Base-by-base conservation (phyloP, 1,140 invertebrate species). In the Eriosoma lanigerum region DNA sequence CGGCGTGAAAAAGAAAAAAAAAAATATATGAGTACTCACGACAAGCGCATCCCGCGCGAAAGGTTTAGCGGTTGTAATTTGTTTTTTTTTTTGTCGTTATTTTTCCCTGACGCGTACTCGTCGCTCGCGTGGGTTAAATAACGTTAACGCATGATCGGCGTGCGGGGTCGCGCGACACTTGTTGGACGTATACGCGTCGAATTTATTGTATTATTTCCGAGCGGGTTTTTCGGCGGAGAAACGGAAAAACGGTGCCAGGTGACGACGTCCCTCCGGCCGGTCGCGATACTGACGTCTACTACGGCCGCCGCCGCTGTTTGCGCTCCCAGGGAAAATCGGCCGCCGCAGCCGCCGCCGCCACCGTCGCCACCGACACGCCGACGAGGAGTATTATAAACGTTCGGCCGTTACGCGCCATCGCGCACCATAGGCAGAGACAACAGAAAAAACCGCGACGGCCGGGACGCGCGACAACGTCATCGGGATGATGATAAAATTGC, bases 311-410 rank as follows among this genome's bases (percentile, higher is more conserved):
- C 44, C 62, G 62, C 62, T 21, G 44, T 24, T 4, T 44, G 21
- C 17, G 44, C 44, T 70, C 66, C 66, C 66, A 70, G 66, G 66
- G 66, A 70, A 70, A 70, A 26, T 70, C 66, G 44, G 66, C 66
- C 24, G 44, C 66, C 66, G 44, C 44, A n/a, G 21, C 44, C n/a
- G 66, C 13, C 66, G 26, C 44, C 44, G 62, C 10, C 62, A 32
- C 62, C 29, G 32, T 12, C 60, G 60, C 29, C 29, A 19, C 17
- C 60, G 29, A 38, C 3, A 10, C 60, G 64, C 38, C 10, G 21
- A 5, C 17, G 21, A 8, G 3, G 8, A 3, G 32, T 38, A 38
- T 38, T 38, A 38, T 38, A n/a, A n/a, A n/a, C 29, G 26, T 44
- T 12, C 8, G 6, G 32, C 19, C 19, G 13, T 19, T 60, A 17